Conservation (phyloP, 2,888 invertebrate genomes). For the Phortica magna region DNA sequence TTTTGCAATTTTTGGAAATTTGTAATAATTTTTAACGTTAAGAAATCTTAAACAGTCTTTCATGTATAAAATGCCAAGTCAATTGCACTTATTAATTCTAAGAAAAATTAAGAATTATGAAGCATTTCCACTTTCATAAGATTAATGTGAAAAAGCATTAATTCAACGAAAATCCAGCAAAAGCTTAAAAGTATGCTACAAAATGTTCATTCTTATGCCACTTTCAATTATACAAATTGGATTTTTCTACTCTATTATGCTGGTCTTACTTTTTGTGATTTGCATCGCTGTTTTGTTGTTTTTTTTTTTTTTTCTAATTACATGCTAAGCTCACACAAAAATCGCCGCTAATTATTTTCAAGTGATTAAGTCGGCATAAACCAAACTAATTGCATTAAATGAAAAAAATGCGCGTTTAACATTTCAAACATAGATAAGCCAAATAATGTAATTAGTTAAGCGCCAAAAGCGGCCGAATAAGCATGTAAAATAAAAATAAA, state of each 20-base stretch:
- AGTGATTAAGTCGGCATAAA: constrained; percentile 19
- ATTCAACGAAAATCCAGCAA: neutral
- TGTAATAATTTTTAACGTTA: too few relatives aligned
- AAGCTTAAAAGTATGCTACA: neutral
- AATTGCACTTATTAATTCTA: too few relatives aligned
- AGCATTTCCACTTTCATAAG: too few relatives aligned
- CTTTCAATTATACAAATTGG: neutral
- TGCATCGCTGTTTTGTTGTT: neutral
- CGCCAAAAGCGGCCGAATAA: neutral
- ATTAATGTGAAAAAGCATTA: too few relatives aligned
- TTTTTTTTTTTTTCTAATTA: constrained; percentile 7
- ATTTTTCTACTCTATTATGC: neutral
- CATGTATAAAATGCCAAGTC: too few relatives aligned
- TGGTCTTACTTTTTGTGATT: neutral
- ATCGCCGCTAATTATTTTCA: constrained; percentile 13
- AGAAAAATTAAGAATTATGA: too few relatives aligned
- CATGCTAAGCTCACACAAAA: neutral
- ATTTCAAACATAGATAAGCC: neutral
- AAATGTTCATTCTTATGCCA: neutral
- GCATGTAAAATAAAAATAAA: neutral
- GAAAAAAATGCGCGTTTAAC: neutral
- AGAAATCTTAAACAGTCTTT: too few relatives aligned
- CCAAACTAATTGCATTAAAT: constrained; percentile 13
- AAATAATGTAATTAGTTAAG: constrained; percentile 8
- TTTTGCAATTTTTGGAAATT: too few relatives aligned